Evolutionary conservation across 2,888 invertebrate genomes (phyloP), one percentile per base, ranked within the genome.

Genomic region (Macaria notata): DNA sequence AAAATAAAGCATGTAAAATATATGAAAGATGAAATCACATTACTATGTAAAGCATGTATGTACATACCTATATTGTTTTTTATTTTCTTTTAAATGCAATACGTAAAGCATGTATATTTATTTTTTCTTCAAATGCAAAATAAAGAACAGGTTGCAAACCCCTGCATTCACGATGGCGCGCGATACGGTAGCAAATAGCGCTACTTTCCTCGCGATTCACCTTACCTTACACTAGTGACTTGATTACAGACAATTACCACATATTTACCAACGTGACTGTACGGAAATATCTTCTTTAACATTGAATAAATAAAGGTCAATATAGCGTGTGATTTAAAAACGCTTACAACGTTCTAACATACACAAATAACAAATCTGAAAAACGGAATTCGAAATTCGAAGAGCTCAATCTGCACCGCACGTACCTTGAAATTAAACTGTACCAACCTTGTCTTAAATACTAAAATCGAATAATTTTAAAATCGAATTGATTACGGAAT

Each of bases 141-240:
- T 57, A 56, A 56, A 56, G 70, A 70, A 78, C 68, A 41, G 54
- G 84, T 84, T 83, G 63, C 36, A 36, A 51, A 69, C 69, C 73
- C 65, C 84, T 84, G 83, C 63, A 62, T 62, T 51, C 54, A 75
- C 78, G 88, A 90, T 90, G 85, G 89, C 86, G 90, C 87, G 81
- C 88, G 89, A 90, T 91, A 88, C 87, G 83, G 87, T 86, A 90
- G 88, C 90, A 89, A 90, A 89, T 90, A 88, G 87, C 82, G 82
- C 86, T 83, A 87, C 88, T 88, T 88, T 87, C 19, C 83, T 83
- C 84, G 85, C 84, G 79, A 86, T 82, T 82, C 84, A 84, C 81
- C 76, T 82, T 83, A 84, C 84, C 86, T 87, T 86, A 87, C 88
- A 88, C 88, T 84, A 84, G 74, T 77, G 76, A 76, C 71, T 71